These are phyloP conservation scores for Phthorimaea operculella DNA, from an alignment of 1,140 invertebrate species.

Conservation along the genomic window DNA sequence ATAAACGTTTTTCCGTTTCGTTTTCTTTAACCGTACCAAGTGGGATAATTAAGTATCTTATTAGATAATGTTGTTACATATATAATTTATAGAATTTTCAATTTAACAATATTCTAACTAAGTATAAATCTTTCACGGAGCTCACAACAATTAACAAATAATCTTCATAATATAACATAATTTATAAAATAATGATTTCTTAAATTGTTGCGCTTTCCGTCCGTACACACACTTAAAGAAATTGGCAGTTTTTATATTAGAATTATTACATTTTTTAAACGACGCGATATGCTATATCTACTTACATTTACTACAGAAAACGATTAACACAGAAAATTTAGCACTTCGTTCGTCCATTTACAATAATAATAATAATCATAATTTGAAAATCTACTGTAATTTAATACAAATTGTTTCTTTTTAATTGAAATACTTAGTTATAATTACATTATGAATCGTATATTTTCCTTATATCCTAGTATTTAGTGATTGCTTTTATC, in stretches of 20 bases:
- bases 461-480: too few species aligned
- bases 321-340: slow-evolving; percentile 3
- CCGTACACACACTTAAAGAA: background rate
- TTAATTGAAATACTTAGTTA: background rate
- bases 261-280: background rate
- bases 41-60: too few species aligned
- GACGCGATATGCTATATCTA: slow-evolving; percentile 21
- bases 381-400: background rate
- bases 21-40: too few species aligned
- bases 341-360: slow-evolving; percentile 2
- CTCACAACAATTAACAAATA: too few species aligned
- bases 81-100: too few species aligned
- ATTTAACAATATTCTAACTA: too few species aligned
- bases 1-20: too few species aligned
- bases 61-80: too few species aligned
- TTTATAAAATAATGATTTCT: background rate
- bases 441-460: background rate
- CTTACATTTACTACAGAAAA: slow-evolving; percentile 16
- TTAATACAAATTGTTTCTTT: background rate
- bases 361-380: background rate
- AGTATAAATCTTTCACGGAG: too few species aligned
- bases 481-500: too few species aligned
- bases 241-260: slow-evolving; percentile 28
- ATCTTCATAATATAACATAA: too few species aligned
- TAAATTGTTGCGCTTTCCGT: background rate